These are phyloP conservation scores for Geococcyx californianus DNA, from an alignment of 2,113 vertebrate genomes.

Conservation along the genomic window DNA sequence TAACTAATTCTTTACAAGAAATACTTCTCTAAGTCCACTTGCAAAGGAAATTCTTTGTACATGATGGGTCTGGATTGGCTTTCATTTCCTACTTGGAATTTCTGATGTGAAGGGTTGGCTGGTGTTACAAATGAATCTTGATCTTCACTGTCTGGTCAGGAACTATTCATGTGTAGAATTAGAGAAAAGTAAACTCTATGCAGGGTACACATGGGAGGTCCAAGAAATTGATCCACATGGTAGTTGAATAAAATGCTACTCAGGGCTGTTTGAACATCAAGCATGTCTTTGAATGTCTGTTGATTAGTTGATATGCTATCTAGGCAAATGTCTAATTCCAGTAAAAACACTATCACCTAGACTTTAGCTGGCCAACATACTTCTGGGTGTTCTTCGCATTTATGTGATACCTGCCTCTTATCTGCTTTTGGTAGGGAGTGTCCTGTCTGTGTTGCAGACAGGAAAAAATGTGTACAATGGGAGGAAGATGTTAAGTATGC, in stretches of 20 bases:
- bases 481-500: not conserved
- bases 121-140: not conserved
- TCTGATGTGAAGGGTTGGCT: not conserved
- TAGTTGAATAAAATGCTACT: not conserved
- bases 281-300: not conserved
- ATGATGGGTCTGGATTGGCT: not conserved
- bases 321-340: not conserved
- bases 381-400: not conserved
- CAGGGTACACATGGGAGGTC: not conserved
- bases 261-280: not conserved
- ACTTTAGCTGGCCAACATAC: not conserved
- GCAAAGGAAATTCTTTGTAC: not conserved
- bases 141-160: not conserved
- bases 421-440: not conserved
- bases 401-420: not conserved
- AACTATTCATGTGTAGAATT: not conserved
- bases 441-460: not conserved
- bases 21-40: not conserved
- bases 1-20: not conserved
- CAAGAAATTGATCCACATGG: not conserved
- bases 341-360: not conserved
- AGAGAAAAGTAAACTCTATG: not conserved
- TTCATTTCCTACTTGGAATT: not conserved
- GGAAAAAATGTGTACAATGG: not conserved
- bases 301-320: not conserved